Evolutionary conservation across 1,140 invertebrate species (phyloP), one percentile per base, ranked within the genome.

Genomic region (Pararge aegeria): DNA sequence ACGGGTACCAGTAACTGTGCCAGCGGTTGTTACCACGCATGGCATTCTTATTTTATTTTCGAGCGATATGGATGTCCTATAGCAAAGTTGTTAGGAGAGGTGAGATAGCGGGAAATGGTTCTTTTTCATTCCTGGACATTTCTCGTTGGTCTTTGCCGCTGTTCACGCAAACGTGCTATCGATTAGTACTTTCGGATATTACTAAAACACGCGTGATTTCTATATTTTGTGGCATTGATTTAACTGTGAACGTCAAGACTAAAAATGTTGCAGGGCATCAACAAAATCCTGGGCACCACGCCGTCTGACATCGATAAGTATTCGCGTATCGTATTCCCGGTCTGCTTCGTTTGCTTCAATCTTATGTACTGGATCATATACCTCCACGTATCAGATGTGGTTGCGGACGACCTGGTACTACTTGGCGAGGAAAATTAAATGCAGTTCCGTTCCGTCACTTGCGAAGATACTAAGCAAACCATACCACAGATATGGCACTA

Each of bases 321-420:
- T 83, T 97, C 96, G 29, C 93, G 97, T 75, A 97, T 98, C 87
- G 96, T 98, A 73, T 98, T 98, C 89, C 97, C 97, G 5, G 97
- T 98, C 46, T 98, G 97, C 91, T 98, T 98, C 92, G 95, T 98
- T 64, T 98, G 97, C 90, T 98, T 98, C 93, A 98, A 98, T 89
- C 93, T 98, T 51, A 98, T 98, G 97, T 98, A 98, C 90, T 98
- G 97, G 97, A 97, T 98, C 84, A 98, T 98, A 74, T 98, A 98
- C 81, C 92, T 98, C 65, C 97, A 98, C 92, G 97, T 98, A 78
- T 97, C 96, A 66, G 97, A 97, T 90, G 96, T 97, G 19, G 95
- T 97, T n/a, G 96, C 96, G 63, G 96, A 97, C 79, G 96, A 97
- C 90, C 91, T 97, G 75, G 96, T 97, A 55, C 91, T 96, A 52